These are phyloP conservation scores for Psammodynastes pulverulentus DNA, from an alignment of 2,113 vertebrate genomes.

Conservation along the genomic window DNA sequence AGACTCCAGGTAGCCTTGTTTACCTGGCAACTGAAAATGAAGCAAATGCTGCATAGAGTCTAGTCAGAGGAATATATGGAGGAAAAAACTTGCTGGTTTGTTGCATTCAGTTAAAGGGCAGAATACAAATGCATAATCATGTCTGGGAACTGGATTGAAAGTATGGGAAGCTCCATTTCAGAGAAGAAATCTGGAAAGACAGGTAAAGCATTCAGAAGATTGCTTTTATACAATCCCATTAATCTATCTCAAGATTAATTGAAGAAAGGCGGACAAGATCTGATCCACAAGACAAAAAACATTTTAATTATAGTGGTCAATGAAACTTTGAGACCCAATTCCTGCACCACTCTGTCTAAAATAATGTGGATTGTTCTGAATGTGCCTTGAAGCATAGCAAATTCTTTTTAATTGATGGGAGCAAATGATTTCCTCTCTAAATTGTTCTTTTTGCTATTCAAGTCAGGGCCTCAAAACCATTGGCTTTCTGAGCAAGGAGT, in stretches of 20 bases:
- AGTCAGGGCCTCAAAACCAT: background rate
- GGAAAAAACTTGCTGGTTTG: background rate
- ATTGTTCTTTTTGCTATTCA: background rate
- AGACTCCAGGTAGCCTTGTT: background rate
- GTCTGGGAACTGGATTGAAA: background rate
- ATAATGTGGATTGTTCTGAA: background rate
- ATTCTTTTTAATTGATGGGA: background rate
- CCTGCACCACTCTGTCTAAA: background rate
- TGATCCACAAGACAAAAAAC: background rate
- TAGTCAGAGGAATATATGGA: background rate
- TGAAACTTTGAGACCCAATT: background rate
- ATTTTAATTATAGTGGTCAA: background rate
- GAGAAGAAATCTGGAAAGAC: background rate
- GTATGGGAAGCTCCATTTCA: background rate
- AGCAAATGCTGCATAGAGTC: background rate
- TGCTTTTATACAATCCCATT: background rate
- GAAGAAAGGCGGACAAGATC: background rate
- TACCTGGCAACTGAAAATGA: background rate
- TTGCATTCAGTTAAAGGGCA: background rate
- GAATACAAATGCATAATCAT: background rate
- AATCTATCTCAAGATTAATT: background rate
- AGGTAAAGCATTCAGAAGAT: background rate
- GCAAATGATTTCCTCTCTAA: background rate
- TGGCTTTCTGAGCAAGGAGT: background rate
- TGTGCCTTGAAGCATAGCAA: background rate